Conservation (phyloP, 2,113 vertebrate genomes). For the Vidua macroura region DNA sequence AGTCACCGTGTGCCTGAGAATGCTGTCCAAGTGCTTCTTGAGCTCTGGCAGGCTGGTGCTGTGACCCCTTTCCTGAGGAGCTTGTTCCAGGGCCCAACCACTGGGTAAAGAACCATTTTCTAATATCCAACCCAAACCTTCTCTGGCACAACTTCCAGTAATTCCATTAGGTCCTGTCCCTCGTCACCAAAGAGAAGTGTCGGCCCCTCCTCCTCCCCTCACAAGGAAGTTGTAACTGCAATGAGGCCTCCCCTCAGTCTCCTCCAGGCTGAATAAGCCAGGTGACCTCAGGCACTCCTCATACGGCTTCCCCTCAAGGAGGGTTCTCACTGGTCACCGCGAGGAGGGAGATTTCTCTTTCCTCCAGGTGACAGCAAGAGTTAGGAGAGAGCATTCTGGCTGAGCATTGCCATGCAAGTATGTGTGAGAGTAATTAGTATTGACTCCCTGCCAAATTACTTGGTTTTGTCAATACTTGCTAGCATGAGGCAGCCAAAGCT, state of each 20-base stretch:
- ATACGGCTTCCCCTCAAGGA: accelerated
- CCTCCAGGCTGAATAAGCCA: accelerated
- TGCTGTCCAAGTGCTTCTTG: neutral
- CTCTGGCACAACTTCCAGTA: neutral
- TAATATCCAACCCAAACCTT: too few species aligned
- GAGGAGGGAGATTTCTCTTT: neutral
- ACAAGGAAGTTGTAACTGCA: accelerated
- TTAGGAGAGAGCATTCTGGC: neutral
- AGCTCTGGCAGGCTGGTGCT: neutral
- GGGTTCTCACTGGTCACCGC: neutral
- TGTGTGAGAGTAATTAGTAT: neutral
- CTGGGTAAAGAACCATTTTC: neutral
- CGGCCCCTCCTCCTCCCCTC: too few species aligned
- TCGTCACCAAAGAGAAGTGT: neutral
- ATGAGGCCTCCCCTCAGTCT: neutral
- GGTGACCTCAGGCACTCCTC: too few species aligned
- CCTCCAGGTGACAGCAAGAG: too few species aligned
- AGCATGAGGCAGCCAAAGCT: neutral
- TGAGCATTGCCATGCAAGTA: accelerated
- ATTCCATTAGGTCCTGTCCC: neutral
- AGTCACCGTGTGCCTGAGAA: neutral
- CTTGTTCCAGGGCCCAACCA: neutral
- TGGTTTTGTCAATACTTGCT: neutral
- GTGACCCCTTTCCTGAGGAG: neutral
- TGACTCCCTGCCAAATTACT: neutral